phyloP scores from a whole-genome alignment of 2,888 invertebrate species.

The Acanthococcus lagerstroemiae region DNA sequence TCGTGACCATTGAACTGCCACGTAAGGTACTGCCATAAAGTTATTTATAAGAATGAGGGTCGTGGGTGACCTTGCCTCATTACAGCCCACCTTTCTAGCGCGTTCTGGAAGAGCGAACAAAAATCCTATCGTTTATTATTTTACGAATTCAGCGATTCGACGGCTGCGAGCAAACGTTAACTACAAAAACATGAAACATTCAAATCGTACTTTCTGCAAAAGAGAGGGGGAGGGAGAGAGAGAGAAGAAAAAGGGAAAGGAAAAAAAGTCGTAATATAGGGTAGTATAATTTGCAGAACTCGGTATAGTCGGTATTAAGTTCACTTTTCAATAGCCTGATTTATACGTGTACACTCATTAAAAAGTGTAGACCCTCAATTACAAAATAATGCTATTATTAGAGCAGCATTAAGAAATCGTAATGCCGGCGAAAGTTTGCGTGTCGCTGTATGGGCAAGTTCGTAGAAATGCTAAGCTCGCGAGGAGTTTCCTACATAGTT shows the following conservation, averaged over 20 bases:
- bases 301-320: conserved; percentile 11
- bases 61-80: too few relatives aligned
- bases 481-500: conserved; percentile 19
- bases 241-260: neutral
- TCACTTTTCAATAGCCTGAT: conserved; percentile 23
- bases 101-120: too few relatives aligned
- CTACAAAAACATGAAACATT: too few relatives aligned
- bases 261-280: conserved; percentile 14
- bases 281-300: conserved; percentile 7
- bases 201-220: too few relatives aligned
- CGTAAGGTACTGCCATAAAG: too few relatives aligned
- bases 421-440: conserved; percentile 14
- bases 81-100: too few relatives aligned
- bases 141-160: too few relatives aligned
- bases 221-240: too few relatives aligned
- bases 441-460: conserved; percentile 10
- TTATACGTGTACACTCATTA: conserved; percentile 20
- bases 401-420: conserved; percentile 23
- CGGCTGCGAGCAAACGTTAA: too few relatives aligned
- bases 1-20: too few relatives aligned
- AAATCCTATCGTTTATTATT: too few relatives aligned
- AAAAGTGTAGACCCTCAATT: conserved; percentile 23
- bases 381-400: conserved; percentile 23
- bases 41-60: too few relatives aligned
- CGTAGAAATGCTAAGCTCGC: conserved; percentile 26